Evolutionary conservation across 2,888 invertebrate species (phyloP), one percentile per base, ranked within the genome.

Genomic region (Cenopis cana): DNA sequence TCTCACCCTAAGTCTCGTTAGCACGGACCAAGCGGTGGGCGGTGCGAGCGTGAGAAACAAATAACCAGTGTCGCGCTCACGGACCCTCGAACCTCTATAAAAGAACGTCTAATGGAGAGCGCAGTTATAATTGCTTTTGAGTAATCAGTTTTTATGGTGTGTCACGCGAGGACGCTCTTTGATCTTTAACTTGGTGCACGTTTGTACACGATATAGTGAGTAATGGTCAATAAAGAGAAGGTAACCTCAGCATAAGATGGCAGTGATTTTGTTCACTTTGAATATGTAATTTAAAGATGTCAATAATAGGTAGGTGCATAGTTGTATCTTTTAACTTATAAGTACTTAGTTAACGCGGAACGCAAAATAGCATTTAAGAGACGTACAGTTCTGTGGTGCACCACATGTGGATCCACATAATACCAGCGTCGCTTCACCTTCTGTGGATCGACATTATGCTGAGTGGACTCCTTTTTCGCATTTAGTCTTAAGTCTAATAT

Each of bases 21-120:
- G 69, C 71, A 75, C 73, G 79, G 74, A 69, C 75, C 74, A 9
- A 75, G 76, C 79, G 79, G 92, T 92, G 90, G 93, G 93, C 89
- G 91, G 89, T 89, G 91, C 75, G 84, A 91, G 82, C 93, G 93
- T 93, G 93, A 89, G 93, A 93, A 92, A 86, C 89, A 87, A 89
- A 92, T 84, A 90, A 77, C 78, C 82, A 79, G 77, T 84, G 89
- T 86, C 84, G 84, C 86, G 81, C 85, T 85, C 88, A 88, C 86
- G 88, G 83, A 76, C 78, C 79, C 80, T 74, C 76, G 75, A 74
- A 59, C 68, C 75, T 74, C 77, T 76, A 77, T 76, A 78, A 83
- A 81, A 80, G 84, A 85, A 77, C 79, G 75, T 73, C 77, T 77
- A 80, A 79, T 80, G 75, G 78, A 75, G 69, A 73, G 77, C 81